Conservation (phyloP, 2,113 vertebrate species). For the Hippocampus zosterae region DNA sequence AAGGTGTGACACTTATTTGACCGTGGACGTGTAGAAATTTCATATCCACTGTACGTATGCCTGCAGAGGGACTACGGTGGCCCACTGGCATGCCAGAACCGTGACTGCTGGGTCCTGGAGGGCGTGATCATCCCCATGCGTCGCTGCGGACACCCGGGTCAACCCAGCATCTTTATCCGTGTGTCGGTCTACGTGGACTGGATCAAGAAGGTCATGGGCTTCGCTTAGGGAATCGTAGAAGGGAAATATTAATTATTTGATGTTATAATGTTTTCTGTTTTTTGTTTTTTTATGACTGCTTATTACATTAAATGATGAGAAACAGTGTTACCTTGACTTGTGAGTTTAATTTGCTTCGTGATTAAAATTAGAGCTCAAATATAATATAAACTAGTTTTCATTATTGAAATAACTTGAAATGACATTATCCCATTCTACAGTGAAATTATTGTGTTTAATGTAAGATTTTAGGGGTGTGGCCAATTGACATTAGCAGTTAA, state of each 20-base stretch:
- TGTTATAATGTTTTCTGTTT: background rate
- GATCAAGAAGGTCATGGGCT: slow-evolving; percentile 92
- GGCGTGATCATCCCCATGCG: slow-evolving; percentile 91
- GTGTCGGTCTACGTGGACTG: slow-evolving; percentile 90
- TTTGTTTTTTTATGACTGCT: background rate
- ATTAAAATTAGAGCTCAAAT: background rate
- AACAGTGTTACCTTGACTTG: no score
- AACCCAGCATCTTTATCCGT: slow-evolving; percentile 87
- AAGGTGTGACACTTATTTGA: background rate
- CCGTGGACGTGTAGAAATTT: background rate
- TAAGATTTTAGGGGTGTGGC: no score
- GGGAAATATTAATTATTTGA: background rate
- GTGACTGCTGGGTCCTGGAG: slow-evolving; percentile 94
- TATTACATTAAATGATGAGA: background rate
- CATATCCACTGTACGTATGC: slow-evolving; percentile 19
- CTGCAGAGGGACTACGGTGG: slow-evolving; percentile 91
- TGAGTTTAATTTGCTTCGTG: background rate
- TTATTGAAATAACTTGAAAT: no score
- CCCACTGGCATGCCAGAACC: slow-evolving; percentile 86
- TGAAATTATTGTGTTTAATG: no score
- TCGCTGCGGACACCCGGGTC: slow-evolving; percentile 82
- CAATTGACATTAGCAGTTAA: no score
- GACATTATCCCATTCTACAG: no score
- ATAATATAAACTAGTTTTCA: no score
- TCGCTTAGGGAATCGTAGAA: slow-evolving; percentile 64